These are phyloP conservation scores for Sitta europaea DNA, from an alignment of 2,113 vertebrate genomes.

Conservation along the genomic window DNA sequence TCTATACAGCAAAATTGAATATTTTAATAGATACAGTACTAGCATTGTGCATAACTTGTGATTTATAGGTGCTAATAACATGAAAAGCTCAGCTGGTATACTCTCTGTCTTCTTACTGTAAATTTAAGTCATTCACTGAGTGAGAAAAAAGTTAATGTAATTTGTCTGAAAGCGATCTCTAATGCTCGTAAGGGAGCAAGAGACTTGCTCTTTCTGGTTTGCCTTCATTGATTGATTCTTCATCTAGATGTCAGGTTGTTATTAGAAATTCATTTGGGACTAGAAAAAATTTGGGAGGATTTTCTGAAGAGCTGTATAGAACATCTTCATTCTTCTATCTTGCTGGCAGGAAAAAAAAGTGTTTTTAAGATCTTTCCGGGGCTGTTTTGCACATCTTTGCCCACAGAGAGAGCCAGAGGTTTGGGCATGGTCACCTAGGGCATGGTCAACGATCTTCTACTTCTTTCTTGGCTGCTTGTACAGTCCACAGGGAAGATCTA, in stretches of 20 bases:
- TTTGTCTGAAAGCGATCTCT: neutral
- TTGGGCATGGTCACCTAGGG: neutral
- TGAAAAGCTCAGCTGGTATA: neutral
- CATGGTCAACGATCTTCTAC: neutral
- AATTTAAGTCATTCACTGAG: neutral
- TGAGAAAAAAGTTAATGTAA: neutral
- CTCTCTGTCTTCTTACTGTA: neutral
- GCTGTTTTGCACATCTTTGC: neutral
- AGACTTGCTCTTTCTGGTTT: neutral
- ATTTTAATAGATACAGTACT: neutral
- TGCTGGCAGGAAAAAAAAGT: neutral
- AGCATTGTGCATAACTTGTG: neutral
- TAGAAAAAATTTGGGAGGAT: neutral
- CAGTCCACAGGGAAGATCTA: neutral
- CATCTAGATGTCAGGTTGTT: neutral
- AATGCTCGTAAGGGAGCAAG: neutral
- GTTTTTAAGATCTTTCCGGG: neutral
- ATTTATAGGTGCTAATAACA: neutral
- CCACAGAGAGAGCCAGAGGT: neutral
- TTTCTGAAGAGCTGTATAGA: neutral
- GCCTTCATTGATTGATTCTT: neutral
- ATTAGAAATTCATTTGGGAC: neutral
- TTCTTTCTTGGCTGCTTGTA: neutral
- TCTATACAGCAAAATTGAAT: neutral
- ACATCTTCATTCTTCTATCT: neutral